These are phyloP conservation scores for Pygathrix nemaeus DNA, from an alignment of 2,113 vertebrate genomes.

Conservation along the genomic window DNA sequence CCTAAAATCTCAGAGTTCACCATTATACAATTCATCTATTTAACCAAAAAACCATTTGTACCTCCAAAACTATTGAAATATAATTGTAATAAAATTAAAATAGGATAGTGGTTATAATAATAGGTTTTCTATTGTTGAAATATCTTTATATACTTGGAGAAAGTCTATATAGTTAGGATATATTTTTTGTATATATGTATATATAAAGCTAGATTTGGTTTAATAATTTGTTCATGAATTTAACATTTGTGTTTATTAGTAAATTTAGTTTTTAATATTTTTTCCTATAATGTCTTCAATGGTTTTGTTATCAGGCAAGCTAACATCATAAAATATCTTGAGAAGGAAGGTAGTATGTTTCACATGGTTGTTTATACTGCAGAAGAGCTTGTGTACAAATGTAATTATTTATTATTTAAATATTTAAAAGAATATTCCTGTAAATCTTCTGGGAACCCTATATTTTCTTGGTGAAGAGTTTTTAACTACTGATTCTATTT, in stretches of 20 bases:
- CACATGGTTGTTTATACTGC: not conserved
- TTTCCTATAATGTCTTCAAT: not conserved
- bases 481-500: not conserved
- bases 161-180: not conserved
- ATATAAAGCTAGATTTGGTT: not conserved
- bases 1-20: no score
- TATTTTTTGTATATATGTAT: not conserved
- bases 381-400: not conserved
- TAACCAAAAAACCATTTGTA: no score
- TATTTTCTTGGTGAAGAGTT: not conserved
- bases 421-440: not conserved
- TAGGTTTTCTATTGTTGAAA: not conserved
- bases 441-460: not conserved
- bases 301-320: not conserved
- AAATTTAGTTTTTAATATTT: not conserved
- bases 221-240: not conserved
- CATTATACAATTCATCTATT: no score
- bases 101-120: not conserved
- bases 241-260: not conserved
- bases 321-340: not conserved
- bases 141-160: not conserved
- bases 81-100: not conserved
- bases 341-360: not conserved
- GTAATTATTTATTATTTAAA: not conserved
- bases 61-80: no score